Conservation (phyloP, 2,888 invertebrate species). For the Cryptophagus acutangulus region DNA sequence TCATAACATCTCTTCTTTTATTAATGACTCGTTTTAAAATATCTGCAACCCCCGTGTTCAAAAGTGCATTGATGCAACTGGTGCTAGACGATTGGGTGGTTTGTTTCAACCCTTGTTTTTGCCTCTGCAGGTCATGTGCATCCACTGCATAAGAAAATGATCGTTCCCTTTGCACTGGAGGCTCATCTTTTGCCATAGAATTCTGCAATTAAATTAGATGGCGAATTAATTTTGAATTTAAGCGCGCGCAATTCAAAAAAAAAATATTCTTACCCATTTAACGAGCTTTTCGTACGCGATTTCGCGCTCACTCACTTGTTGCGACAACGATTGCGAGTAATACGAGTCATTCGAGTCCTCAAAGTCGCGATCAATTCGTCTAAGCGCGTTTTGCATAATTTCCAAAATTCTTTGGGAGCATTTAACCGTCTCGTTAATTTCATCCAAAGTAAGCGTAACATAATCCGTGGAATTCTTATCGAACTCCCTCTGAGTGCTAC, state of each 20-base stretch:
- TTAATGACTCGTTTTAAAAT: conserved; percentile 45
- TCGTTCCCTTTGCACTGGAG: conserved; percentile 32
- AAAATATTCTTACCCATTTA: too few relatives aligned
- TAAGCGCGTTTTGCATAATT: conserved; percentile 43
- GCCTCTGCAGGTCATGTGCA: conserved; percentile 37
- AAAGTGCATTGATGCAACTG: conserved; percentile 45
- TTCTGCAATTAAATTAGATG: conserved; percentile 35
- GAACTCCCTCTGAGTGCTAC: conserved; percentile 43
- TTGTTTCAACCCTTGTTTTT: conserved; percentile 35
- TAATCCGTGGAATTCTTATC: conserved; percentile 35
- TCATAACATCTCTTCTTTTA: conserved; percentile 42
- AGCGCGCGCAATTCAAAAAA: too few relatives aligned
- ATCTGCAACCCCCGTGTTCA: conserved; percentile 45
- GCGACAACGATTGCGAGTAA: conserved; percentile 37
- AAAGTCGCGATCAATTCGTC: conserved; percentile 36
- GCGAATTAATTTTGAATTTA: too few relatives aligned
- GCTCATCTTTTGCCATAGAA: conserved; percentile 37
- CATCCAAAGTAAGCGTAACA: conserved; percentile 40
- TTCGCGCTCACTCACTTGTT: conserved; percentile 31
- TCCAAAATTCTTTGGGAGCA: conserved; percentile 45
- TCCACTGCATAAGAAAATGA: conserved; percentile 39
- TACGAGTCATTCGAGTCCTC: conserved; percentile 40
- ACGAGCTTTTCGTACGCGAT: too few relatives aligned
- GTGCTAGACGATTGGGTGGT: conserved; percentile 39
- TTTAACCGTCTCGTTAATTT: conserved; percentile 42